Percentiles rank a stretch among this genome's conserved stretches.
Conservation (phyloP, 1,140 invertebrate species). For the Adoxophyes honmai region DNA sequence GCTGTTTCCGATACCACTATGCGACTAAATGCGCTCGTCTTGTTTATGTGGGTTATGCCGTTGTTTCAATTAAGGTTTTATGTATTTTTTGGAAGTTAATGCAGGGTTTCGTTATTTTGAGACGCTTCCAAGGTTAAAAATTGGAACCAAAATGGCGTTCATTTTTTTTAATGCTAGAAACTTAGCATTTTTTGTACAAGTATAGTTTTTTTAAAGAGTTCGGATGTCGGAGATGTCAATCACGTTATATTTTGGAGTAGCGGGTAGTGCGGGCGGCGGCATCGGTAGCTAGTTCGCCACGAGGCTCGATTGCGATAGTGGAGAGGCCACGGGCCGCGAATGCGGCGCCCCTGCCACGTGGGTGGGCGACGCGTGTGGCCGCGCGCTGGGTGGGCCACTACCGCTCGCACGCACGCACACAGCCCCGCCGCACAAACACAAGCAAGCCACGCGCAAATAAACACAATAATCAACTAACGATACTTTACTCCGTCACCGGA, state of each 20-base stretch:
- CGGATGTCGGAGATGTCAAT: constrained; percentile 46
- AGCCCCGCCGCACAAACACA: constrained; percentile 60
- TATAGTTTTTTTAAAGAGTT: constrained; percentile 18
- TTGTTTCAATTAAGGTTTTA: not conserved
- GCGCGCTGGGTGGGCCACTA: constrained; percentile 69
- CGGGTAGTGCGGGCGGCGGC: not conserved
- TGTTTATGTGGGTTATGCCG: not conserved
- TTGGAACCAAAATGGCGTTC: too few relatives aligned
- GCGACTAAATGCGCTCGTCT: not conserved
- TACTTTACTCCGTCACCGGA: constrained; percentile 72
- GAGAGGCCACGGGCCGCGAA: constrained; percentile 45
- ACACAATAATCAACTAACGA: constrained; percentile 75
- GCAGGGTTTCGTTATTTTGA: too few relatives aligned
- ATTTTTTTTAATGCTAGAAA: too few relatives aligned
- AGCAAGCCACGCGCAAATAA: constrained; percentile 60
- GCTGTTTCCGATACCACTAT: not conserved
- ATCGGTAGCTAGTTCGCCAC: constrained; percentile 45
- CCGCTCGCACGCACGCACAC: constrained; percentile 56
- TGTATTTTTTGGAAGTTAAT: too few relatives aligned
- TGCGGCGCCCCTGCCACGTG: constrained; percentile 61
- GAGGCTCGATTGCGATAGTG: constrained; percentile 23
- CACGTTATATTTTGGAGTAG: constrained; percentile 47
- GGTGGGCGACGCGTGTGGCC: constrained; percentile 70
- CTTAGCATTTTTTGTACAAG: too few relatives aligned
- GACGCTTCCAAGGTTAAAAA: too few relatives aligned